phyloP scores from a whole-genome alignment of 2,888 invertebrate genomes.

The Priocnemis perturbator region DNA sequence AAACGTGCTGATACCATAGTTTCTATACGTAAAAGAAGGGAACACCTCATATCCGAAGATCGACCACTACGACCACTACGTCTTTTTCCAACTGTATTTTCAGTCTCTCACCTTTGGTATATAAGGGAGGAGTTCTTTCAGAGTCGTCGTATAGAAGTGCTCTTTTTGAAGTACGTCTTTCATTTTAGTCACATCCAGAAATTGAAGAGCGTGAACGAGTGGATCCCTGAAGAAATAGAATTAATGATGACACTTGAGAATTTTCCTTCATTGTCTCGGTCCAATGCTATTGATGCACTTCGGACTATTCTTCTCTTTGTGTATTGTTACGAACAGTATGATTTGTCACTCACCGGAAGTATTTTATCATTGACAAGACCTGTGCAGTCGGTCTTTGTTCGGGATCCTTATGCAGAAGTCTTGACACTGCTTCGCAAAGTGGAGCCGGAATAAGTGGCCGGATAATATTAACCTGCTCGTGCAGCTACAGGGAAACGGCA shows the following conservation, averaged over 20 bases:
- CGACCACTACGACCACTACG: neutral
- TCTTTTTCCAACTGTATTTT: no score
- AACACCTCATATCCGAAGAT: neutral
- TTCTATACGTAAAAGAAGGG: conserved; percentile 81
- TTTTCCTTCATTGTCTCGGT: neutral
- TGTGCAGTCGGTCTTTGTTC: conserved; percentile 93
- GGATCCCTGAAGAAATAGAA: conserved; percentile 83
- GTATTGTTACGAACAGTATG: neutral
- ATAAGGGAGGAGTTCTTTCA: conserved; percentile 90
- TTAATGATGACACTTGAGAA: neutral
- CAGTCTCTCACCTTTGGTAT: conserved; percentile 84
- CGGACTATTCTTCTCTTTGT: neutral
- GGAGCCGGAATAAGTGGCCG: conserved; percentile 88
- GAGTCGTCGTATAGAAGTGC: conserved; percentile 91
- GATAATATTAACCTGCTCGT: conserved; percentile 87
- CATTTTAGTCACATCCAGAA: conserved; percentile 93
- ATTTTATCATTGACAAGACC: conserved; percentile 91
- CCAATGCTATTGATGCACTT: neutral
- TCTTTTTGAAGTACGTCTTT: conserved; percentile 92
- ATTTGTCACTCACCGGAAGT: conserved; percentile 83
- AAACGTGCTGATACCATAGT: conserved; percentile 95
- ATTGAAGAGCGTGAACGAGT: conserved; percentile 93
- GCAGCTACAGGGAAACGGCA: conserved; percentile 81
- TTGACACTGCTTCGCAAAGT: conserved; percentile 91
- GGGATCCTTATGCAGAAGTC: conserved; percentile 89